Conservation (phyloP, 2,797 vertebrate species). For the Zenarchopterus dispar region DNA sequence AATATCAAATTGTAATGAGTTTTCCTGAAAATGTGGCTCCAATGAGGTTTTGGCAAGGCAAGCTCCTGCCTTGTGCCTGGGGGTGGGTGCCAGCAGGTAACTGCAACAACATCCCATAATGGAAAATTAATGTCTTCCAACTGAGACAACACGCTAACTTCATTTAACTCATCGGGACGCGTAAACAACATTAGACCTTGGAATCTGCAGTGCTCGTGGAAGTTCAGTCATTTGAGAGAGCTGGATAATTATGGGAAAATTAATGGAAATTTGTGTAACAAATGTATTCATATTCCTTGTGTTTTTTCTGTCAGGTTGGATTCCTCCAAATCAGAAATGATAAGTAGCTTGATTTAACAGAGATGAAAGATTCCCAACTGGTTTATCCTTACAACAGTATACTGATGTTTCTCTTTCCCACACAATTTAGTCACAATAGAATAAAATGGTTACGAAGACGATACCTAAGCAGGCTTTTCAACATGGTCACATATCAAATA, state of each 20-base stretch:
- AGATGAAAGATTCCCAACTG: conserved; percentile 34
- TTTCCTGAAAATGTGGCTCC: conserved; percentile 55
- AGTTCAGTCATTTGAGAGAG: conserved; percentile 58
- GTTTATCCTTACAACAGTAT: conserved; percentile 5
- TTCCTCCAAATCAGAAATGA: conserved; percentile 37
- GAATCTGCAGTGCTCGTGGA: conserved; percentile 47
- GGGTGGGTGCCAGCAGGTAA: conserved; percentile 79
- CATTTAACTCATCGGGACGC: conserved; percentile 67
- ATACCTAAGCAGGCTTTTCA: too few relatives aligned
- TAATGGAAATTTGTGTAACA: conserved; percentile 59
- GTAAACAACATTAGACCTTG: conserved; percentile 74
- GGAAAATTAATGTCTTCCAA: conserved; percentile 84
- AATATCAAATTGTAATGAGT: conserved; percentile 48
- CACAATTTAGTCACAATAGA: too few relatives aligned
- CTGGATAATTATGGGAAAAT: conserved; percentile 62
- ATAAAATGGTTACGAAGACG: too few relatives aligned
- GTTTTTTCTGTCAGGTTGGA: conserved; percentile 27
- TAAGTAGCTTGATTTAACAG: conserved; percentile 37
- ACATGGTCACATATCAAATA: too few relatives aligned
- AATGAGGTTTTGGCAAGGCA: conserved; percentile 37
- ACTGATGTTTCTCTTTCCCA: too few relatives aligned
- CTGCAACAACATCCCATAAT: conserved; percentile 77
- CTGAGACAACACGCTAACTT: conserved; percentile 67
- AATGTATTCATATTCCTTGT: conserved; percentile 57
- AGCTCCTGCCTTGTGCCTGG: conserved; percentile 58